Evolutionary conservation across 2,888 invertebrate species (phyloP).

Genomic region (Pteria penguin): DNA sequence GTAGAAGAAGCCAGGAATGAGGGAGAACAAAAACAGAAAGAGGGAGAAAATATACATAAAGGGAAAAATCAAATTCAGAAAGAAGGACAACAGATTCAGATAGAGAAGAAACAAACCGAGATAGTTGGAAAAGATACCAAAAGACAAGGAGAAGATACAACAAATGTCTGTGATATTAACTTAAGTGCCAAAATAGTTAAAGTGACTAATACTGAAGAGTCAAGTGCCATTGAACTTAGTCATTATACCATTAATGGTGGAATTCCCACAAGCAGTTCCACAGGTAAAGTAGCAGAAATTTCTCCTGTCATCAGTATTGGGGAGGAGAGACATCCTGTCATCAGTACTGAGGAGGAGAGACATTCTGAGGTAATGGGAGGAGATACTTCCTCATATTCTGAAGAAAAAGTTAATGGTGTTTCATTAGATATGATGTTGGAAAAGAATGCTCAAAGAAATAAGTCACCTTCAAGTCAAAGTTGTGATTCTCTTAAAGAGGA

Average conservation of each 20-base stretch:
- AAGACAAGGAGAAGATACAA: not conserved
- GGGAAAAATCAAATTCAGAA: not conserved
- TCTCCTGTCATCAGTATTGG: too few relatives aligned
- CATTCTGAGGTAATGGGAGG: too few relatives aligned
- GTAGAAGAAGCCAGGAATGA: not conserved
- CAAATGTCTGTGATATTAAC: not conserved
- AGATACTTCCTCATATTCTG: too few relatives aligned
- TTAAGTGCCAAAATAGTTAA: not conserved
- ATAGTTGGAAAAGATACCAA: not conserved
- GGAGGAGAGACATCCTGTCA: not conserved
- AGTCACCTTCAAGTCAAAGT: not conserved
- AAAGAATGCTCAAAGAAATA: not conserved
- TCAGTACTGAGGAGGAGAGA: not conserved
- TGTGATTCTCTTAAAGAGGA: slow-evolving; percentile 31
- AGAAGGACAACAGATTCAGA: not conserved
- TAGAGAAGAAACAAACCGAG: not conserved
- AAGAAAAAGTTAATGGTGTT: too few relatives aligned
- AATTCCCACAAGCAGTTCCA: not conserved
- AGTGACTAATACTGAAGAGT: not conserved
- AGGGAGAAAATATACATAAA: not conserved
- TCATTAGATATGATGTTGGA: too few relatives aligned
- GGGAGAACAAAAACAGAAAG: not conserved
- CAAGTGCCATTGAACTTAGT: not conserved
- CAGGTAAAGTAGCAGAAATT: not conserved
- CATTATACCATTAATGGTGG: not conserved